Evolutionary conservation across 2,797 vertebrate genomes (phyloP).

Genomic region (Tachyglossus aculeatus): DNA sequence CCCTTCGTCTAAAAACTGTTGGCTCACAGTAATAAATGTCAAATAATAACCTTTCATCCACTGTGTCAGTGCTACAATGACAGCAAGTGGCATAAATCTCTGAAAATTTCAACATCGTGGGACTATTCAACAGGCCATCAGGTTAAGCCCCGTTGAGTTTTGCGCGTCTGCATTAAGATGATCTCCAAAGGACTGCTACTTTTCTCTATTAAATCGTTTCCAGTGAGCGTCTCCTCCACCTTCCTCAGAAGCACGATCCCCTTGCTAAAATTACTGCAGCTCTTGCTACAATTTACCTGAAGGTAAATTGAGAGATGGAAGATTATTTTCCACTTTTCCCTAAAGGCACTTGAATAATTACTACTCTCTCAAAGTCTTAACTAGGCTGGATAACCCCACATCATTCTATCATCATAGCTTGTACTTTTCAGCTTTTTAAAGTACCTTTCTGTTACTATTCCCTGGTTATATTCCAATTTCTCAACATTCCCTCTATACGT

Average conservation of each 20-base stretch:
- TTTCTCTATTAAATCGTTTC: not conserved
- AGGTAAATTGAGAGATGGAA: no score
- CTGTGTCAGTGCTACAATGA: not conserved
- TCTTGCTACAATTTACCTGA: no score
- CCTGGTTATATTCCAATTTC: no score
- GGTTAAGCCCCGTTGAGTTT: not conserved
- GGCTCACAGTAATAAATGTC: not conserved
- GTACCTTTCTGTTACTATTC: no score
- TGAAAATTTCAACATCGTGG: not conserved
- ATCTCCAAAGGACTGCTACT: not conserved
- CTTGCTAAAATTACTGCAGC: no score
- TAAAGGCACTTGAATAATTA: no score
- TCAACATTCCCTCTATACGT: no score
- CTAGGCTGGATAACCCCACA: no score
- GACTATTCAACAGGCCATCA: not conserved
- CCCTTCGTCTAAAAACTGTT: not conserved
- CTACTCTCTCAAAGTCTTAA: no score
- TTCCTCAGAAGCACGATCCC: slow-evolving; percentile 85
- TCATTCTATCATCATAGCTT: no score
- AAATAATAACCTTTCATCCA: not conserved
- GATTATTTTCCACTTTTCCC: no score
- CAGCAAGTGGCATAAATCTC: not conserved
- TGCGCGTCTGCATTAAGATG: not conserved
- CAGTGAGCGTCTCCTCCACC: not conserved
- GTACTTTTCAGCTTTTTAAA: no score